These are phyloP conservation scores for Pocota personata DNA, from an alignment of 2,888 invertebrate species.

Conservation along the genomic window DNA sequence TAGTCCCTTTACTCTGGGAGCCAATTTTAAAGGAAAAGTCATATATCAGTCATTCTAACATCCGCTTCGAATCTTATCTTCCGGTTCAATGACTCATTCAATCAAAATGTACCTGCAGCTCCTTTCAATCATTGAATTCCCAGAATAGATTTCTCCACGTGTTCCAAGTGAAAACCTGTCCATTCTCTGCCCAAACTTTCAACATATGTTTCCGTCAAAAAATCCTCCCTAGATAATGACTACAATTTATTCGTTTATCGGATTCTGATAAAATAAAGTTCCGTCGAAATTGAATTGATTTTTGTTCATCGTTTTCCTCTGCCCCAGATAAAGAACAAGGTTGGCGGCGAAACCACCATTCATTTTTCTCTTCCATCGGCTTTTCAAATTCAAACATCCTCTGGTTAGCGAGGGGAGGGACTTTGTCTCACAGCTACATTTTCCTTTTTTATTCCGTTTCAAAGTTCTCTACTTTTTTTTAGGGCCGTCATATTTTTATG, in stretches of 20 bases:
- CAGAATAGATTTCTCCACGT: not conserved
- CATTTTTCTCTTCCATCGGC: not conserved
- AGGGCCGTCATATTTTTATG: conserved; percentile 47
- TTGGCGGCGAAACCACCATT: not conserved
- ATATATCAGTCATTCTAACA: too few relatives aligned
- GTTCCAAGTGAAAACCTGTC: not conserved
- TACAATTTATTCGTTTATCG: conserved; percentile 24
- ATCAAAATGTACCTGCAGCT: not conserved
- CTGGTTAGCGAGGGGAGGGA: not conserved
- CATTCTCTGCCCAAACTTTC: not conserved
- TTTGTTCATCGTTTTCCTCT: not conserved
- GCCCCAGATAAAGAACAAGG: conserved; percentile 1
- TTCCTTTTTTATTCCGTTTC: not conserved
- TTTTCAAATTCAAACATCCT: conserved; percentile 22
- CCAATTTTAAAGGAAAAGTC: too few relatives aligned
- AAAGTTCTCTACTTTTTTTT: not conserved
- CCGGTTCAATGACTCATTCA: conserved; percentile 9
- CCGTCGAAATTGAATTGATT: conserved; percentile 20
- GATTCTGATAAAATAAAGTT: not conserved
- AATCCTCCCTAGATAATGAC: conserved; percentile 3
- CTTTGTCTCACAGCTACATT: conserved; percentile 1
- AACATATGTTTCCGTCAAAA: conserved; percentile 6
- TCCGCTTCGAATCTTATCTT: not conserved
- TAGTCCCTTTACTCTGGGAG: too few relatives aligned
- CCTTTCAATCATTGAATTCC: not conserved